phyloP scores from a whole-genome alignment of 2,888 invertebrate species.

The Belgica antarctica region DNA sequence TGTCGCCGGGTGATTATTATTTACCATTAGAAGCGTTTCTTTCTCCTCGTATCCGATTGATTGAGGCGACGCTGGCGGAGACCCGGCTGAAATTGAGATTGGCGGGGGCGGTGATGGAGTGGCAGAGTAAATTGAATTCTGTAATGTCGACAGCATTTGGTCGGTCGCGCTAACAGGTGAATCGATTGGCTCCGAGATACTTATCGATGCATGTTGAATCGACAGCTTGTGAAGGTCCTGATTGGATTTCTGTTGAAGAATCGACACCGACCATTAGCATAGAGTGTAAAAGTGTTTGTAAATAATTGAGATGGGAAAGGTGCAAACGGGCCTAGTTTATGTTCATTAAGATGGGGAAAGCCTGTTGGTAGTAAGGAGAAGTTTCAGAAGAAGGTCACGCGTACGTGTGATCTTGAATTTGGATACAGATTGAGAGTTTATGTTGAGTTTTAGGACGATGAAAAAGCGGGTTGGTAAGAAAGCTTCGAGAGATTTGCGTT shows the following conservation, averaged over 20 bases:
- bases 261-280: no score
- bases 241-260: slow-evolving; percentile 28
- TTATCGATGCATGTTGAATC: slow-evolving; percentile 40
- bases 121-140: slow-evolving; percentile 13
- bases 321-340: no score
- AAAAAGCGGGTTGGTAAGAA: no score
- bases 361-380: no score
- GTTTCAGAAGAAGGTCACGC: no score
- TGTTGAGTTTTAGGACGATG: no score
- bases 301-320: no score
- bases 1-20: slow-evolving; percentile 18
- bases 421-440: no score
- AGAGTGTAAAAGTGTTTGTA: no score
- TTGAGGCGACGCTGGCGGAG: slow-evolving; percentile 23
- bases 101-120: slow-evolving; percentile 31
- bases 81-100: slow-evolving; percentile 23
- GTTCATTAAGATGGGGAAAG: no score
- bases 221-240: slow-evolving; percentile 25
- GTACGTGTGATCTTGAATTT: no score
- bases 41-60: not conserved
- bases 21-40: not conserved
- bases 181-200: slow-evolving; percentile 36
- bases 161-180: not conserved
- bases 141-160: not conserved
- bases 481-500: no score